phyloP scores from a whole-genome alignment of 2,113 vertebrate species.

The Maylandia zebra region DNA sequence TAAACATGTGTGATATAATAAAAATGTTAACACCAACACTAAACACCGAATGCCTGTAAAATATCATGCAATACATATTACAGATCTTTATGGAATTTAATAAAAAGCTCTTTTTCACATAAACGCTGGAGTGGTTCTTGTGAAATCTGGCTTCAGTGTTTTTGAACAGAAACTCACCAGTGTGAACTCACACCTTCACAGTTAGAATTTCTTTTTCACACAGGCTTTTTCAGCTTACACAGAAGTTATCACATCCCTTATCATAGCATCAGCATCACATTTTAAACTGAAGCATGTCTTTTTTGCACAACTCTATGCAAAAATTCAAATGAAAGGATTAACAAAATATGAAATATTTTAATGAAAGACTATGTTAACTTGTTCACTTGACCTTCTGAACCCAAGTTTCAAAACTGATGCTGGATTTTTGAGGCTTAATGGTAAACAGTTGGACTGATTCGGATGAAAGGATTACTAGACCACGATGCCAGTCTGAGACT shows the following conservation, averaged over 20 bases:
- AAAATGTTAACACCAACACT: not conserved
- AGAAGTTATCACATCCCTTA: not conserved
- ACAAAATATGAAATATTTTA: not conserved
- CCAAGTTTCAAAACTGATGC: not conserved
- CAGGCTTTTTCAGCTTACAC: not conserved
- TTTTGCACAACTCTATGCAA: not conserved
- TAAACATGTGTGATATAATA: not conserved
- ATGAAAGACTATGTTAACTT: not conserved
- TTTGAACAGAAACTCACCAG: not conserved
- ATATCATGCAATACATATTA: not conserved
- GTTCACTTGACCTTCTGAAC: not conserved
- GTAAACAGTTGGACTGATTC: not conserved
- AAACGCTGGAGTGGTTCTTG: not conserved
- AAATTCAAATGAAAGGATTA: not conserved
- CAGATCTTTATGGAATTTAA: not conserved
- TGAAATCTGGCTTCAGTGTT: not conserved
- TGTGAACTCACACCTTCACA: not conserved
- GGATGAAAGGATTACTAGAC: not conserved
- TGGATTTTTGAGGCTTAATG: not conserved
- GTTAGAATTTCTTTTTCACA: not conserved
- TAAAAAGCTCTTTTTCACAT: not conserved
- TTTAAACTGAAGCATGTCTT: not conserved
- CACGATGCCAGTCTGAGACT: not conserved
- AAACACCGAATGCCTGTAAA: not conserved
- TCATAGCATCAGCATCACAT: not conserved